Base-by-base conservation (phyloP, 2,797 vertebrate species). In the Sebastes miniatus region DNA sequence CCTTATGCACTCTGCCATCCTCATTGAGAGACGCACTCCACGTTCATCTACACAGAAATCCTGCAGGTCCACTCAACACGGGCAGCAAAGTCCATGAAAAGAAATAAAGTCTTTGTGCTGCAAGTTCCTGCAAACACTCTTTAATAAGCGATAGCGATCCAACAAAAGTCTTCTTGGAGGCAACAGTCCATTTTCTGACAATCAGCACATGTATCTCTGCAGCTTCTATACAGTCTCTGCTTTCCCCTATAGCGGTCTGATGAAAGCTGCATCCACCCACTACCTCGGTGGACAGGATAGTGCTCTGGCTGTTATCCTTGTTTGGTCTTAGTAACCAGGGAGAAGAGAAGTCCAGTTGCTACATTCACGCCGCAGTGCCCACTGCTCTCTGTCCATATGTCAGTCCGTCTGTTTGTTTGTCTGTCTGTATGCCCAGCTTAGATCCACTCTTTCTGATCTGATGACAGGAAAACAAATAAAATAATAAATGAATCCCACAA, bases 251-350 rank as follows among this genome's bases (percentile, higher is more conserved):
- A 91, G 90, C 81, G 64, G 82, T 70, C 86, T 86, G 87, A 87
- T 91, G 76, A 90, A 82, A 87, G 89, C 88, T 86, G 88, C 90
- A 92, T 95, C 94, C 94, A 92, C 93, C 93, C 93, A 94, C 94
- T 62, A 86, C 83, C 89, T 89, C 83, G 10, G 84, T 89, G 88
- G 87, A 92, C 85, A 91, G 86, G 87, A 85, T 81, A 86, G 76
- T 82, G 86, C 80, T 89, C 89, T 86, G 89, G 87, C 76, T 91
- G 77, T 88, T 90, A 86, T 93, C 88, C 89, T 91, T 90, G 86
- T 86, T 91, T 87, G 87, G 87, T 91, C 81, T 91, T 86, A 89
- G 90, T 89, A 88, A 92, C 85, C 85, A 91, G 79, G 86, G 92
- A 90, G 81, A 91, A 81, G 80, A 91, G 83, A 91, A 87, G 93